A percentile compares a stretch with the other conserved stretches of the same genome.
These are phyloP conservation scores for Ochropleura leucogaster DNA, from an alignment of 2,888 invertebrate genomes.

Conservation along the genomic window DNA sequence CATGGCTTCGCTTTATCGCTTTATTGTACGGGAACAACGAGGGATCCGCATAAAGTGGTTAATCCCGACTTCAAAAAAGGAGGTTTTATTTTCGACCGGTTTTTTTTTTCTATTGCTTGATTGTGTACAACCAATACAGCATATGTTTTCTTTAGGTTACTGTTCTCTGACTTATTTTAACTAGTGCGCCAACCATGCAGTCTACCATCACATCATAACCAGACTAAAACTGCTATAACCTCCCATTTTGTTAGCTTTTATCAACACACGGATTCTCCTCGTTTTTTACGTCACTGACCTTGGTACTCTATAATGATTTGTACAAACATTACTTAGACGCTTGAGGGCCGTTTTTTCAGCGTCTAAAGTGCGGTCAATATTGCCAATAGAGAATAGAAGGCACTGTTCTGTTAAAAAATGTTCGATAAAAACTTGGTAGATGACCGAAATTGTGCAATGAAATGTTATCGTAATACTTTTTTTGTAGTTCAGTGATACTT, in stretches of 20 bases:
- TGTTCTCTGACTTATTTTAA: no score
- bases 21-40: no score
- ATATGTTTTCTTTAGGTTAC: no score
- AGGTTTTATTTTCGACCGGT: no score
- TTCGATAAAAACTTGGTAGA: background rate
- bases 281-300: slow-evolving; percentile 37
- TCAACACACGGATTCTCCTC: slow-evolving; percentile 4
- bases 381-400: slow-evolving; percentile 16
- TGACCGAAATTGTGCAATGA: slow-evolving; percentile 3
- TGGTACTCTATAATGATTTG: slow-evolving; percentile 44
- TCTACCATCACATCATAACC: no score
- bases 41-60: no score
- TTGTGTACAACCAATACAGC: no score
- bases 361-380: slow-evolving; percentile 24
- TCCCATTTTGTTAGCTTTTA: background rate
- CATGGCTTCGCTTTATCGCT: no score
- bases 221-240: slow-evolving; percentile 13
- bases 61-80: no score
- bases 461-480: background rate
- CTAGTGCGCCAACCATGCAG: no score
- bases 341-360: slow-evolving; percentile 39
- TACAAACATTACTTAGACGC: slow-evolving; percentile 35
- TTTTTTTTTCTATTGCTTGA: no score
- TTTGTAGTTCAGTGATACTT: no score
- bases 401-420: background rate